Evolutionary conservation across 2,797 vertebrate genomes (phyloP).

Genomic region (Gymnothorax javanicus): DNA sequence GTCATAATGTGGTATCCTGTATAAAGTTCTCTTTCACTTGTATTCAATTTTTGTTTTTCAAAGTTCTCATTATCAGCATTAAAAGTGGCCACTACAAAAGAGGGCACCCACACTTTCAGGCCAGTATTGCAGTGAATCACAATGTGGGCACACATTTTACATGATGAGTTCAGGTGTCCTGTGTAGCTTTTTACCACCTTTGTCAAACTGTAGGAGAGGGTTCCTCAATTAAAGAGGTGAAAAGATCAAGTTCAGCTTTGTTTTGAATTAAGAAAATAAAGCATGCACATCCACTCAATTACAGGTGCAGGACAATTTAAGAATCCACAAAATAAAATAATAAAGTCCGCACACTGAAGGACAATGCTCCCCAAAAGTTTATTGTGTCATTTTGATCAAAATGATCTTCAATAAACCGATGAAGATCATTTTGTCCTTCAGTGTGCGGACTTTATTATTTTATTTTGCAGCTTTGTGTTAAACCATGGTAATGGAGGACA

Average conservation of each 20-base stretch:
- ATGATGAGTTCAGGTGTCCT: slow-evolving; percentile 1
- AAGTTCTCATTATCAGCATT: neutral
- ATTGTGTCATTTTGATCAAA: too few relatives aligned
- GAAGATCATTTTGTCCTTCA: too few relatives aligned
- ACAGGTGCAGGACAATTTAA: too few relatives aligned
- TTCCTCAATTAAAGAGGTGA: neutral
- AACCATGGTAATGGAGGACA: neutral
- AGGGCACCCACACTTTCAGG: neutral
- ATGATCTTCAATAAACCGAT: too few relatives aligned
- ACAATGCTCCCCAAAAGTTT: too few relatives aligned
- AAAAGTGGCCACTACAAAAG: neutral
- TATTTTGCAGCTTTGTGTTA: neutral
- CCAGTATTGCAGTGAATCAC: neutral
- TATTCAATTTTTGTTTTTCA: neutral
- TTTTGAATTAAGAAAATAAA: too few relatives aligned
- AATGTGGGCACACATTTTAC: neutral
- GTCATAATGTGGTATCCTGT: neutral
- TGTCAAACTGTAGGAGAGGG: neutral
- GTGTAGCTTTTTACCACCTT: neutral
- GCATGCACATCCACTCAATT: too few relatives aligned
- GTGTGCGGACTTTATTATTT: too few relatives aligned
- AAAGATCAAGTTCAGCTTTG: neutral
- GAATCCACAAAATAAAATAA: too few relatives aligned
- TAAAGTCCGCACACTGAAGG: too few relatives aligned
- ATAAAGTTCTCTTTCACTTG: neutral